These are phyloP conservation scores for Macrophya annulata DNA, from an alignment of 2,888 invertebrate genomes.

Conservation along the genomic window DNA sequence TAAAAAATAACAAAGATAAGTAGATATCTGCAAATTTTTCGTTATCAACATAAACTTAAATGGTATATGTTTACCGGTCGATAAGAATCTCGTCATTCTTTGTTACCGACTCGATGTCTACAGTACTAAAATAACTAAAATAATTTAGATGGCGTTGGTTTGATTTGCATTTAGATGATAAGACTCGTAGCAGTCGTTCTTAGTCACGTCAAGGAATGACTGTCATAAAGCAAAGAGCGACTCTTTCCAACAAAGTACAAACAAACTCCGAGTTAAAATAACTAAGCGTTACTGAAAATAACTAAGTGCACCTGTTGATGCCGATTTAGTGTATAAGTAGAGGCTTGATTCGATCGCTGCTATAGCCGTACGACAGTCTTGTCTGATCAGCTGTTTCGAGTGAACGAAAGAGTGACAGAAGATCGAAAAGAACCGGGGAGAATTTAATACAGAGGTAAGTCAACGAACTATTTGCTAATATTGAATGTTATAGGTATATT, in stretches of 20 bases:
- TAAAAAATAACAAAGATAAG: no score
- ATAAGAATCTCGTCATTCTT: neutral
- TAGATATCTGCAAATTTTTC: neutral
- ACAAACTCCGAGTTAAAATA: neutral
- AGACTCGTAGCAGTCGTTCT: neutral
- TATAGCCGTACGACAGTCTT: neutral
- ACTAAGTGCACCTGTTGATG: conserved; percentile 15
- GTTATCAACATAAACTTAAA: neutral
- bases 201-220: conserved; percentile 17
- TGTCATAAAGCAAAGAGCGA: neutral
- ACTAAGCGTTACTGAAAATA: neutral
- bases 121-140: neutral
- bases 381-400: neutral
- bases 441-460: neutral
- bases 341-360: neutral
- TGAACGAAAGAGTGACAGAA: neutral
- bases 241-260: neutral
- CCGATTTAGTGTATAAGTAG: neutral
- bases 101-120: neutral
- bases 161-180: neutral
- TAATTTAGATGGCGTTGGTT: neutral
- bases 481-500: neutral
- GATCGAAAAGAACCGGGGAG: neutral
- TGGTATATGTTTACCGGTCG: neutral
- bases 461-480: neutral